phyloP scores from a whole-genome alignment of 2,888 invertebrate species.

The Branchipolynoe longqiensis region DNA sequence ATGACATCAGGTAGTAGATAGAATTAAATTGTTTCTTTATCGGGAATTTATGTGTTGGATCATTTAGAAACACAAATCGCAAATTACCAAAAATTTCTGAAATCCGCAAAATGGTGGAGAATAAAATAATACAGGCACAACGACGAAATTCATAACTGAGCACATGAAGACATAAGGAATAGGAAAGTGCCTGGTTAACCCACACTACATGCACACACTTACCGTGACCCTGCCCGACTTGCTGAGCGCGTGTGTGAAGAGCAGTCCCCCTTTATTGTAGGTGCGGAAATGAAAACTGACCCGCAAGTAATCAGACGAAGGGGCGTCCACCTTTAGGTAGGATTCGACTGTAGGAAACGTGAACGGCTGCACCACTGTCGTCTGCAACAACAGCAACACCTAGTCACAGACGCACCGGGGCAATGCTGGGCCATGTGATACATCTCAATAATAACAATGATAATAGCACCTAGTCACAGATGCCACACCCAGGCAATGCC shows the following conservation, averaged over 20 bases:
- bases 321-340: constrained; percentile 70
- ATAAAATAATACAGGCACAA: too few species aligned
- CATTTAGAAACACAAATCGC: too few species aligned
- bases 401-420: too few species aligned
- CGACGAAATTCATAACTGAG: too few species aligned
- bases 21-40: too few species aligned
- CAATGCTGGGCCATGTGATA: too few species aligned
- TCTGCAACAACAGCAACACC: constrained; percentile 60
- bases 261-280: constrained; percentile 78
- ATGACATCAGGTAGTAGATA: too few species aligned
- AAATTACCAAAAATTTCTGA: neutral
- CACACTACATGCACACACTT: constrained; percentile 41
- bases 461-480: too few species aligned
- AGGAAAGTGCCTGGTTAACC: neutral
- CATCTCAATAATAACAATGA: too few species aligned
- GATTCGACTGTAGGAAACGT: constrained; percentile 77
- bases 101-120: neutral
- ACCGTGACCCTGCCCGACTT: constrained; percentile 67
- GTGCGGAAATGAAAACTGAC: constrained; percentile 79
- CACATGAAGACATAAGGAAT: neutral
- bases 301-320: constrained; percentile 70
- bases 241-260: constrained; percentile 74
- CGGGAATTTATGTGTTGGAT: too few species aligned
- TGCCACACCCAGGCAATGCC: too few species aligned
- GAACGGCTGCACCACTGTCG: constrained; percentile 63